Evolutionary conservation across 1,140 invertebrate species (phyloP).

Genomic region (Harpegnathos saltator): DNA sequence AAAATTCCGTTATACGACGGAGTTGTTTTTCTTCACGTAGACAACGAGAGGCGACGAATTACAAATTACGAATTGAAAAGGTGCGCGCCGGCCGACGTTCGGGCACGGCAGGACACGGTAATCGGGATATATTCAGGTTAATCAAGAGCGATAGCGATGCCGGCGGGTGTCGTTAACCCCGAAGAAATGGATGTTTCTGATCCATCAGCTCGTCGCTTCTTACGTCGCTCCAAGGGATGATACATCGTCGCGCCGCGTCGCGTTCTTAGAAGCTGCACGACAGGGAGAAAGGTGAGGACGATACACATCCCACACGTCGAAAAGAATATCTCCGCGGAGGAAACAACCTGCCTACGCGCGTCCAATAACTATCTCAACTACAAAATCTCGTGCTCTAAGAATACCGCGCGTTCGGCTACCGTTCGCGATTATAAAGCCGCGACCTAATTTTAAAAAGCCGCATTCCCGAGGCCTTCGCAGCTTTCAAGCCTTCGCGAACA

Average conservation of each 20-base stretch:
- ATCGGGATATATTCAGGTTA: conserved; percentile 40
- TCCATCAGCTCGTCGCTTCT: conserved; percentile 10
- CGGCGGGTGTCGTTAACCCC: conserved; percentile 35
- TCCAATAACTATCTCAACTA: neutral
- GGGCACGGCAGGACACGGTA: neutral
- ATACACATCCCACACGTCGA: too few species aligned
- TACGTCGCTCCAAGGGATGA: conserved; percentile 13
- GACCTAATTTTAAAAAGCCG: conserved; percentile 56
- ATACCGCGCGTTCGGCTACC: conserved; percentile 33
- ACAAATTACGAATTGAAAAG: neutral
- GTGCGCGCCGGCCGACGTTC: neutral
- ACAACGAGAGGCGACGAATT: too few species aligned
- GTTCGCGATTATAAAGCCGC: conserved; percentile 43
- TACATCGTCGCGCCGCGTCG: conserved; percentile 13
- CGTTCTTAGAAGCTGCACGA: too few species aligned
- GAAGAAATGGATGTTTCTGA: conserved; percentile 50
- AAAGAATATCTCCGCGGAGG: too few species aligned
- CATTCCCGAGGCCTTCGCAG: conserved; percentile 18
- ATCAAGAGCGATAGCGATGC: conserved; percentile 50
- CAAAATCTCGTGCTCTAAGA: conserved; percentile 26
- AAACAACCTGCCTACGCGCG: too few species aligned
- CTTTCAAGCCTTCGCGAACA: too few species aligned
- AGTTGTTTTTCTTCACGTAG: too few species aligned
- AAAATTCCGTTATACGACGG: too few species aligned
- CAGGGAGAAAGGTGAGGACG: neutral